These are phyloP conservation scores for Deroplatys truncata DNA, from an alignment of 2,888 invertebrate species.

Conservation along the genomic window DNA sequence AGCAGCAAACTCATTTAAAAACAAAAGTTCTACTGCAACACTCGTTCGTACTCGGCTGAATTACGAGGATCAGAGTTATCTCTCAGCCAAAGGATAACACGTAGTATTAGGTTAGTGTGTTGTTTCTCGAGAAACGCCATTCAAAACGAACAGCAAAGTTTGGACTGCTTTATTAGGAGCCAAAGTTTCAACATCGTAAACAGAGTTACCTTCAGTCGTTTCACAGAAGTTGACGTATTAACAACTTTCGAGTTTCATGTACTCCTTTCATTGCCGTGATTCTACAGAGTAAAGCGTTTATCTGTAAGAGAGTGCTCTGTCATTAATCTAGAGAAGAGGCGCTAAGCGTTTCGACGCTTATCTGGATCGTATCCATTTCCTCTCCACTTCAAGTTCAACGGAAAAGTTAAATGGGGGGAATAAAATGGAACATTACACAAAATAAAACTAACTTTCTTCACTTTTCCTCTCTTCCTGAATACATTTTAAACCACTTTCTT, in stretches of 20 bases:
- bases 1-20: no score
- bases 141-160: no score
- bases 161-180: no score
- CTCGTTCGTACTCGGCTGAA: no score
- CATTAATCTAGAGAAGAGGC: neutral
- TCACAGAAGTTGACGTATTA: neutral
- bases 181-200: no score
- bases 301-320: neutral
- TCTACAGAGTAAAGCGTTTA: neutral
- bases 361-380: neutral
- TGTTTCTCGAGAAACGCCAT: no score
- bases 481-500: neutral
- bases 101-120: no score
- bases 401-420: neutral
- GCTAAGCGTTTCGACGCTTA: neutral
- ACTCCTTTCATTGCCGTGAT: neutral
- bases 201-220: neutral
- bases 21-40: no score
- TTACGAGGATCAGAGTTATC: no score
- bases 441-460: neutral
- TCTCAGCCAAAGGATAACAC: no score
- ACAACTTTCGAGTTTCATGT: neutral
- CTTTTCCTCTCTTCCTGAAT: neutral
- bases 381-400: neutral
- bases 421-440: neutral